A percentile compares a stretch with the other conserved stretches of the same genome.
phyloP scores from a whole-genome alignment of 2,113 vertebrate species.

The Cynoglossus semilaevis region DNA sequence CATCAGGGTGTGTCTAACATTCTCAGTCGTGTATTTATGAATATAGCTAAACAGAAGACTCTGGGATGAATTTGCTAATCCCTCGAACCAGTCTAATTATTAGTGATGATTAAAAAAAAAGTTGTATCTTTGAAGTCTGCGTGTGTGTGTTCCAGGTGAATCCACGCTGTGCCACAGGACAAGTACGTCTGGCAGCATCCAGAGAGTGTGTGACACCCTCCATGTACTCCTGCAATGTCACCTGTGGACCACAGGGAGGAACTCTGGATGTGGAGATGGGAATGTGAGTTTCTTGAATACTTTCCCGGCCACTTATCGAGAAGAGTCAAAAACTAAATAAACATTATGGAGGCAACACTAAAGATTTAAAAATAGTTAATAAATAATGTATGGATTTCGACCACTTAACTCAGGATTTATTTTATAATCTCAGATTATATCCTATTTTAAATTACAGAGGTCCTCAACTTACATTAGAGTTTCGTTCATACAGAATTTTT shows the following conservation, averaged over 20 bases:
- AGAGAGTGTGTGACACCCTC: slow-evolving; percentile 76
- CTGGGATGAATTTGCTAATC: too few species aligned
- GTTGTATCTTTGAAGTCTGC: slow-evolving; percentile 14
- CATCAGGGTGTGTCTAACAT: background rate
- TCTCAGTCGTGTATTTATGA: background rate
- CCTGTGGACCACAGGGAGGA: slow-evolving; percentile 79
- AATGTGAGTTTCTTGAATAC: slow-evolving; percentile 78
- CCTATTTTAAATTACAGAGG: too few species aligned
- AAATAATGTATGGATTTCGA: too few species aligned
- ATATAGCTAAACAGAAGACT: background rate
- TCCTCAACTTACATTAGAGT: too few species aligned
- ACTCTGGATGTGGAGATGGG: slow-evolving; percentile 81
- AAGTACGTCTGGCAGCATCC: slow-evolving; percentile 82
- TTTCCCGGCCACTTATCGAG: background rate
- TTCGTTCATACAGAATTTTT: too few species aligned
- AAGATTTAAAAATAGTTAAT: too few species aligned
- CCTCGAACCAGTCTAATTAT: too few species aligned
- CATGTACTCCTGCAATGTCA: slow-evolving; percentile 74
- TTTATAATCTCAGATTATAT: too few species aligned
- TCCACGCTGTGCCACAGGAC: slow-evolving; percentile 76
- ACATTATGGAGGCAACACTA: too few species aligned
- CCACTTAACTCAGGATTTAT: too few species aligned
- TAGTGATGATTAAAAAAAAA: too few species aligned
- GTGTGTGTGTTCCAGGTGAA: slow-evolving; percentile 74
- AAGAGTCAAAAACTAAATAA: too few species aligned